Evolutionary conservation across 2,888 invertebrate genomes (phyloP), one percentile per base, ranked within the genome.

Genomic region (Drosophila robusta): DNA sequence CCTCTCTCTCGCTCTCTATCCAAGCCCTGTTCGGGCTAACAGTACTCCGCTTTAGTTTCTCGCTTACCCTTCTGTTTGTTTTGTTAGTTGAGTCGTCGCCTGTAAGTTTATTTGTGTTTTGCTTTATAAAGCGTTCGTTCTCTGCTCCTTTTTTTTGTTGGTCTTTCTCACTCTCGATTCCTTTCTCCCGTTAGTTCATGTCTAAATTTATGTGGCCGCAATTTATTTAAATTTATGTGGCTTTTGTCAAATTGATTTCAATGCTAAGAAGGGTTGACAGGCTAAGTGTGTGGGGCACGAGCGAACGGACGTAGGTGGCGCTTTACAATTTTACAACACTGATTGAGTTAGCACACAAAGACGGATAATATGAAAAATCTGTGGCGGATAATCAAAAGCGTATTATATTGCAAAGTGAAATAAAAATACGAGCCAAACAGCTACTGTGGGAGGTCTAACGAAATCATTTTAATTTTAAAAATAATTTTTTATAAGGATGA

Each of bases 141-240:
- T 39, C 14, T 34, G 14, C 24, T 47, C 56, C 69, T 49, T 41
- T 39, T 39, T 49, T 42, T 45, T 26, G 38, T 32, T 50, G 41
- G 50, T 57, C 12, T 16, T 56, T 18, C 18, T 7, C 16, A 45
- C 32, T 6, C 16, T 2, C 36, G 5, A 24, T 41, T 32, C 42
- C 26, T 41, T 44, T 47, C 60, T 34, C 26, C 47, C 36, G 14
- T 50, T 36, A 63, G 70, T 80, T 76, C 62, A 89, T 89, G 84
- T 89, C 89, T 80, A 77, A 80, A 83, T 83, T 89, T 84, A 83
- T 83, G 89, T 89, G 78, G 75, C 75, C 81, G 87, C 89, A 88
- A 85, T 83, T 89, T 83, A 85, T 85, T 85, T 85, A 85, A 89
- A 85, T 89, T 85, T 85, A 89, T 89, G 89, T 85, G 88, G 89